Conservation (phyloP, 1,140 invertebrate species). For the Agrypnia vestita region DNA sequence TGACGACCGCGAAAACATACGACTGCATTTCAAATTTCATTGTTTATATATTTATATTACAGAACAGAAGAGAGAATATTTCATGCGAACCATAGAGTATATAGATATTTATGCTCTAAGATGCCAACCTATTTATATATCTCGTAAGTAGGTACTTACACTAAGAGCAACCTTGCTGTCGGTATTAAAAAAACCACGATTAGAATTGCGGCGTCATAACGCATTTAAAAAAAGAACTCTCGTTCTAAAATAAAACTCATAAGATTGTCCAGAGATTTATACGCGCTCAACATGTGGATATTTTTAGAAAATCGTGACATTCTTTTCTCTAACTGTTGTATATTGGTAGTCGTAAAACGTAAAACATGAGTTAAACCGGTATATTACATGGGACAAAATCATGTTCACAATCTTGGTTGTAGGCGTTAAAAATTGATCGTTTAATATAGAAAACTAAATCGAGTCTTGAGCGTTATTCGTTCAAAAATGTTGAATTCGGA, state of each 20-base stretch:
- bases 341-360: neutral
- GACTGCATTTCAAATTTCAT: too few relatives aligned
- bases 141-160: neutral
- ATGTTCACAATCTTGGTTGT: too few relatives aligned
- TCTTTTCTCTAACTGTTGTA: neutral
- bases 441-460: too few relatives aligned
- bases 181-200: slow-evolving; percentile 11
- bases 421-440: too few relatives aligned
- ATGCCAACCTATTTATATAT: neutral
- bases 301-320: slow-evolving; percentile 11
- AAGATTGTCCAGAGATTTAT: slow-evolving; percentile 13
- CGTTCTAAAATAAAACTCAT: neutral
- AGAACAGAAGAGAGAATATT: too few relatives aligned
- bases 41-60: too few relatives aligned
- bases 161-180: slow-evolving; percentile 6
- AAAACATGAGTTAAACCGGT: too few relatives aligned
- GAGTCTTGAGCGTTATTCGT: too few relatives aligned
- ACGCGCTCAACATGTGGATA: neutral
- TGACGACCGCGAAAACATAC: too few relatives aligned
- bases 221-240: slow-evolving; percentile 1
- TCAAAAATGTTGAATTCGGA: too few relatives aligned
- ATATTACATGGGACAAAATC: too few relatives aligned
- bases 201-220: neutral
- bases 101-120: neutral
- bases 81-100: too few relatives aligned